Percentiles rank a stretch among this genome's conserved stretches.
phyloP scores from a whole-genome alignment of 1,140 invertebrate species.

The Bombus pascuorum region DNA sequence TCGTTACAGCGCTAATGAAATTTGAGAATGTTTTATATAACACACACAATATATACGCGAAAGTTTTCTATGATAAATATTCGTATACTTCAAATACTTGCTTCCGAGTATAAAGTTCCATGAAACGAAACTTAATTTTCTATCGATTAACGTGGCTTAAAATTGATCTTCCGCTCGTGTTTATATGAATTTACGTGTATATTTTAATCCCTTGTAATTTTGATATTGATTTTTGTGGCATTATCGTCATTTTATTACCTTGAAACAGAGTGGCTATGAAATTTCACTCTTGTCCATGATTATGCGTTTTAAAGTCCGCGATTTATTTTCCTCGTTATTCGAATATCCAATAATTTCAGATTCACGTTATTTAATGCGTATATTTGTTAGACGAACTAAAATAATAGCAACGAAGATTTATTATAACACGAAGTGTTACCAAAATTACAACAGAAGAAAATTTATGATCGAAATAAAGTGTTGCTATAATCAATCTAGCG shows the following conservation, averaged over 20 bases:
- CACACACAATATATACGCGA: background rate
- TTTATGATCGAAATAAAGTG: background rate
- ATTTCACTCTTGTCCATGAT: background rate
- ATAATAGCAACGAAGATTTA: background rate
- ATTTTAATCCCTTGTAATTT: background rate
- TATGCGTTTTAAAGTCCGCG: background rate
- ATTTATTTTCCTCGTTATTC: constrained; percentile 6
- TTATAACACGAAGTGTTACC: too few species aligned
- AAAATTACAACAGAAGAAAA: background rate
- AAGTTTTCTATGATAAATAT: background rate
- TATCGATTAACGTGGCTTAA: background rate
- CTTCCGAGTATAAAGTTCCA: background rate
- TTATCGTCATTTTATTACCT: background rate
- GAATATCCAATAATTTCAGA: background rate
- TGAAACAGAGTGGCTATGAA: background rate
- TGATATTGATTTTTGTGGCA: background rate
- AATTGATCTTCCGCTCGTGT: background rate
- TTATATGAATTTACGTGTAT: background rate
- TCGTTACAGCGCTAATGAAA: background rate
- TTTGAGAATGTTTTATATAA: background rate
- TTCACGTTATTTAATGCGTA: background rate
- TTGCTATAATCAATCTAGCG: background rate
- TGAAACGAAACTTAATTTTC: background rate
- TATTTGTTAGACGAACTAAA: background rate
- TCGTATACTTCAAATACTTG: too few species aligned